phyloP scores from a whole-genome alignment of 2,797 vertebrate genomes.

The Natrix natrix region DNA sequence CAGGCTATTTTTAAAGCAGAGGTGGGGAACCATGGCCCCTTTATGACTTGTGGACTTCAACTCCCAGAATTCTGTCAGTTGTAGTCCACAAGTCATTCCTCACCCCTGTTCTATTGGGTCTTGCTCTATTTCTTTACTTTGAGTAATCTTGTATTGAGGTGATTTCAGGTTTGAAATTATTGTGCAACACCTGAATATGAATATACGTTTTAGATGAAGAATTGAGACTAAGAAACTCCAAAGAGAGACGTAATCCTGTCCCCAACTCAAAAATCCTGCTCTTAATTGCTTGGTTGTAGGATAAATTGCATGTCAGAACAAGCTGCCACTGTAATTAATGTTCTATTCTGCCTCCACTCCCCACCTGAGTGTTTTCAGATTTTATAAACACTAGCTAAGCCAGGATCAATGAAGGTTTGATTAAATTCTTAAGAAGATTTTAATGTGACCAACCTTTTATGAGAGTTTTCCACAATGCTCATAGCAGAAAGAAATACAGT shows the following conservation, averaged over 20 bases:
- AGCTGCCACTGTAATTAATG: conserved; percentile 3
- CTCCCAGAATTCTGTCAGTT: not conserved
- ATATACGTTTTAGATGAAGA: not conserved
- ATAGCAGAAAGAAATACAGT: conserved; percentile 22
- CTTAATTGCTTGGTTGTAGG: conserved; percentile 16
- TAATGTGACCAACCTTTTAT: conserved; percentile 17
- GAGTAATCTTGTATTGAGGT: not conserved
- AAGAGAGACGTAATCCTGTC: not conserved
- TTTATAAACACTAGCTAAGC: not conserved
- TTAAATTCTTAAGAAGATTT: conserved; percentile 20
- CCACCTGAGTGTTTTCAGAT: not conserved
- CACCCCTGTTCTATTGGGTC: not conserved
- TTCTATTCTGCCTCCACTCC: not conserved
- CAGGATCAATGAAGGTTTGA: conserved; percentile 21
- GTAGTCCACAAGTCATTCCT: not conserved
- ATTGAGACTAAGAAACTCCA: not conserved
- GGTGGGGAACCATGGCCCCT: not conserved
- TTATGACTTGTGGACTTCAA: too few relatives aligned
- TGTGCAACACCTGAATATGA: not conserved
- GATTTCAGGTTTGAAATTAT: not conserved
- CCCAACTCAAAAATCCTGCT: not conserved
- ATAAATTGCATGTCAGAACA: not conserved
- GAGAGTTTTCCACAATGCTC: conserved; percentile 13
- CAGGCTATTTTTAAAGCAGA: not conserved
- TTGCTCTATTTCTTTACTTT: not conserved